Base-by-base conservation (phyloP, 35 echinoderm and acorn worm species). In the Ophiothrix spiculata region DNA sequence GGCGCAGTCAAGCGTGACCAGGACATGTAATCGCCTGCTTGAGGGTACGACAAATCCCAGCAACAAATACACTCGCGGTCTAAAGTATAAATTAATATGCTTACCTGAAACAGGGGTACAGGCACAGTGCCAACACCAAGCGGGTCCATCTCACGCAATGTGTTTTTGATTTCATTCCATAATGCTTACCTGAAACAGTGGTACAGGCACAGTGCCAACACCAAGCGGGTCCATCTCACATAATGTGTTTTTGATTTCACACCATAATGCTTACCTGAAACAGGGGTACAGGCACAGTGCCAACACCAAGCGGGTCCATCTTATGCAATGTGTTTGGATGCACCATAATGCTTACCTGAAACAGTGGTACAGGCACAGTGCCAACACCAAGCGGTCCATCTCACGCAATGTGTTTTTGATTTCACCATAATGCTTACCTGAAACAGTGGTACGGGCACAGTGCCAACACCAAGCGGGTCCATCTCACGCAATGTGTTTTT, bases 191-290 rank as follows among this genome's bases (percentile, higher is more conserved):
- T 94, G 90, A 73, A 98, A 91, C 40, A 91, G 81, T 86, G 79
- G 82, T 14, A 84, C 60, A 25, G 73, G 54, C 4, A 97, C 64
- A 16, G 76, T 86, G 15, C 87, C 90, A 69, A 82, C 79, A 4
- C 95, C 95, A 75, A 93, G 40, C 0, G 91, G 95, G 39, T 98
- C 95, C 42, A 94, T 37, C 2, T 88, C 81, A 45, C 84, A 42
- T 23, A 98, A 81, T 4, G 54, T 82, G n/a, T 82, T 79, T 81
- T 97, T 97, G 16, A 97, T 64, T 16, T 90, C 91, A 76, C 89
- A 82, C 95, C 95, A 98, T 49, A 49, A 10, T 10, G 19, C 77
- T 88, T 40, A 98, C 95, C 85, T 94, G 90, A 73, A 98, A 91
- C 40, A 91, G 81, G 81, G 79, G 46, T 91, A 90, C 42, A 49